phyloP scores from a whole-genome alignment of 2,888 invertebrate species.

The Ditula angustiorana region DNA sequence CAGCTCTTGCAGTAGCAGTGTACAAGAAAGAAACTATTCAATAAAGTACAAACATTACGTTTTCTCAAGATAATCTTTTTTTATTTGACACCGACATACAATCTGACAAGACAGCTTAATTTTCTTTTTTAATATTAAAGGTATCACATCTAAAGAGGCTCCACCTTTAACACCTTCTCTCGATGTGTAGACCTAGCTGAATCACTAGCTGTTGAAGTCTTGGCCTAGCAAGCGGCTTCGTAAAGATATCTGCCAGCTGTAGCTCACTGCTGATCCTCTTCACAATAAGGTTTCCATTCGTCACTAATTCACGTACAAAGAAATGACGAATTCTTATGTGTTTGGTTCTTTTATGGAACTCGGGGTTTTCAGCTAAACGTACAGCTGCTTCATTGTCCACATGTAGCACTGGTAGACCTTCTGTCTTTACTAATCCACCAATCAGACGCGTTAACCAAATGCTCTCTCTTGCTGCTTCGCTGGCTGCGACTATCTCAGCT shows the following conservation, averaged over 20 bases:
- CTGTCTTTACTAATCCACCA: too few species aligned
- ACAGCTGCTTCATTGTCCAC: not conserved
- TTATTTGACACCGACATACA: too few species aligned
- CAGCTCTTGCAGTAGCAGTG: too few species aligned
- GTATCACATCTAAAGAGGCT: too few species aligned
- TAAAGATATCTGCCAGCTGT: conserved; percentile 2
- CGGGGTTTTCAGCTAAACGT: not conserved
- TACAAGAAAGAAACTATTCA: too few species aligned
- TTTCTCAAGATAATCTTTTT: too few species aligned
- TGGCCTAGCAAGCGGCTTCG: not conserved
- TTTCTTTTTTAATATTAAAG: too few species aligned
- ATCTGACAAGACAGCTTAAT: too few species aligned
- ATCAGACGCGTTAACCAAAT: conserved; percentile 23
- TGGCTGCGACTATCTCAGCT: conserved; percentile 39
- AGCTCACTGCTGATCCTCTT: not conserved
- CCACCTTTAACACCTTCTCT: too few species aligned
- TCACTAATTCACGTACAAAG: conserved; percentile 18
- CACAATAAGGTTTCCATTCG: not conserved
- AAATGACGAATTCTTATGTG: not conserved
- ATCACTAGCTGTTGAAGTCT: not conserved
- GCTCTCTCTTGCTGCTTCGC: conserved; percentile 29
- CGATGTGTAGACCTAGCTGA: too few species aligned
- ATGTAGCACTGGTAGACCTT: too few species aligned
- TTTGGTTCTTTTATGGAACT: not conserved
- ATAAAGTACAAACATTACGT: too few species aligned